phyloP scores from a whole-genome alignment of 2,113 vertebrate genomes.

The Cyphomyrus plagiostoma region DNA sequence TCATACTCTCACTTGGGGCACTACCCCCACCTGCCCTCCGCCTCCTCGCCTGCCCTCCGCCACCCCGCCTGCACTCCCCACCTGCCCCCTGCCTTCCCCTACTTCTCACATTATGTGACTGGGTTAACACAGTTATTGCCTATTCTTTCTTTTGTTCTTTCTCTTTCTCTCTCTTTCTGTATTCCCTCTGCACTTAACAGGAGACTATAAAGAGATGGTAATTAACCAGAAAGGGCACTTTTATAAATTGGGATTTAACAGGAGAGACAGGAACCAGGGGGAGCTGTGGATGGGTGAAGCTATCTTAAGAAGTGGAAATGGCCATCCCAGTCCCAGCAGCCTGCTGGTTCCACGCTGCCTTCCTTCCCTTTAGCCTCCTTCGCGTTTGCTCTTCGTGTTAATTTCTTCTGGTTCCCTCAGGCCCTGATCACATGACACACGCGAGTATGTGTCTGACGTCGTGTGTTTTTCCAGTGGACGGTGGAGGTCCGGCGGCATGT shows the following conservation, averaged over 20 bases:
- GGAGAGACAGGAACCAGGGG: slow-evolving; percentile 26
- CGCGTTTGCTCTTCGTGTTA: background rate
- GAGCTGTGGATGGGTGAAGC: slow-evolving; percentile 29
- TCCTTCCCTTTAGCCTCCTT: background rate
- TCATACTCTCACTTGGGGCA: background rate
- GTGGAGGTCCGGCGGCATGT: background rate
- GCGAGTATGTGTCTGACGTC: background rate
- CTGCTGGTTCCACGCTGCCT: background rate
- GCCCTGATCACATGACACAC: background rate
- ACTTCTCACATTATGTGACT: slow-evolving; percentile 47
- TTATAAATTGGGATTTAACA: slow-evolving; percentile 56
- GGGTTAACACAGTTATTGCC: slow-evolving; percentile 52
- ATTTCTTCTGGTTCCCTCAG: slow-evolving; percentile 7
- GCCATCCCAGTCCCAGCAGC: slow-evolving; percentile 19
- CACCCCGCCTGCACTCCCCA: background rate
- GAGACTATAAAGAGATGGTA: slow-evolving; percentile 57
- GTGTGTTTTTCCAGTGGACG: background rate
- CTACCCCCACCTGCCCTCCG: background rate
- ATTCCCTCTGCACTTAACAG: slow-evolving; percentile 42
- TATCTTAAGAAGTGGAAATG: slow-evolving; percentile 44
- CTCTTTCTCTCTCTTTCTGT: slow-evolving; percentile 35
- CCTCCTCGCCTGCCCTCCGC: background rate
- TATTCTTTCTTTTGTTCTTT: slow-evolving; percentile 24
- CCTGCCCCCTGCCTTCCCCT: slow-evolving; percentile 29
- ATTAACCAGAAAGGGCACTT: slow-evolving; percentile 56